phyloP scores from a whole-genome alignment of 2,888 invertebrate genomes.

The Thysanoteuthis rhombus region DNA sequence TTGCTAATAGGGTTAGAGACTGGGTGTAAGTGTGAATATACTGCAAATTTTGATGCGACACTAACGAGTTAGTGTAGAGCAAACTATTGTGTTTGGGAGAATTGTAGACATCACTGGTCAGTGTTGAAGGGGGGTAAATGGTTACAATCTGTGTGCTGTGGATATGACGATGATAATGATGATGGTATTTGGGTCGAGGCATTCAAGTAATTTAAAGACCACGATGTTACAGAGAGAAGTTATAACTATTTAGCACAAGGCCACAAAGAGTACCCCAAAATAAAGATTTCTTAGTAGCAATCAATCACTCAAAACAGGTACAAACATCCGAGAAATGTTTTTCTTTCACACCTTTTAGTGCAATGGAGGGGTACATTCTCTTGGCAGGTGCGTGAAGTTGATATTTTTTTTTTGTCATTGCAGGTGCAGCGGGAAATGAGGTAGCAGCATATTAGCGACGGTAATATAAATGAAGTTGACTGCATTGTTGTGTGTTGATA shows the following conservation, averaged over 20 bases:
- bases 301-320: no score
- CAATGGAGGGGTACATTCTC: not conserved
- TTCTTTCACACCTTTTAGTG: not conserved
- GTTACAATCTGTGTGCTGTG: not conserved
- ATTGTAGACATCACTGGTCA: not conserved
- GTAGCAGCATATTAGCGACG: not conserved
- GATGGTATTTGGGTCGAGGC: not conserved
- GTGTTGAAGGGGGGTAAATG: not conserved
- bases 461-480: not conserved
- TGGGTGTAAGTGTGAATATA: not conserved
- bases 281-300: not conserved
- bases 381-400: not conserved
- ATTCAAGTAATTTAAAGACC: not conserved
- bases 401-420: not conserved
- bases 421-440: not conserved
- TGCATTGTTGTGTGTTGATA: not conserved
- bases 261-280: no score
- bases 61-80: not conserved
- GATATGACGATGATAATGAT: not conserved
- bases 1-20: not conserved
- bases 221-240: not conserved
- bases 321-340: not conserved
- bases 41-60: no score
- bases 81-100: not conserved
- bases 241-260: not conserved